Base-by-base conservation (phyloP, 2,797 vertebrate genomes). In the Falco concolor region DNA sequence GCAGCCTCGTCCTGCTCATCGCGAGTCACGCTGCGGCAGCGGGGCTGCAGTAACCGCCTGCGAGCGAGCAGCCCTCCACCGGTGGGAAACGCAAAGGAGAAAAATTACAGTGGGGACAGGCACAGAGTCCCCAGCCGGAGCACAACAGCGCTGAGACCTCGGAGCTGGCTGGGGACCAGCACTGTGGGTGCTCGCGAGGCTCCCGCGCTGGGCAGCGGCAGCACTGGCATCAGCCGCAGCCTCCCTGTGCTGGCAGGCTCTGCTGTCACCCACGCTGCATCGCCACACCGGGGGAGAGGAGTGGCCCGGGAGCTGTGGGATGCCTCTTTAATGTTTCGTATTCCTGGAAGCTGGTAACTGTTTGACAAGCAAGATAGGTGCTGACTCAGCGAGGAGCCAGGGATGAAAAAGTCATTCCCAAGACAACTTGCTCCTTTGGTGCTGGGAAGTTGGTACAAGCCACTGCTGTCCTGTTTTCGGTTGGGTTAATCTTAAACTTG, bases 341-440 rank as follows among this genome's bases (percentile, higher is more conserved):
- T 83, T 94, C 81, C 93, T 94, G 86, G 91, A 86, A 90, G 76
- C 91, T 90, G 94, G 87, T 84, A 93, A 90, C 83, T 72, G 70
- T 94, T 95, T 95, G 90, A 80, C 88, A 94, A 73, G 87, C 0
- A 9, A 93, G 88, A 93, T 36, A 76, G 86, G 86, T 1, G 75
- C 95, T 93, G 94, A 95, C 63, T 89, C 96, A 90, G 67, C 15
- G 23, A 88, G 83, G 81, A 95, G 74, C 67, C 0, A 2, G 36
- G 19, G n/a, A 77, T 77, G 90, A 27, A 94, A 87, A 72, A 79
- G 63, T 49, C 5, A 12, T 52, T 89, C 85, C 91, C 76, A 84
- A 76, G 95, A 90, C 12, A 9, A 84, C 36, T 77, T 2, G 50
- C 60, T 84, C 59, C 67, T 36, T 10, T 24, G 25, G 70, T 63